Percentiles rank a stretch among this genome's conserved stretches.
Conservation (phyloP, 2,888 invertebrate species). For the Melanotus villosus region DNA sequence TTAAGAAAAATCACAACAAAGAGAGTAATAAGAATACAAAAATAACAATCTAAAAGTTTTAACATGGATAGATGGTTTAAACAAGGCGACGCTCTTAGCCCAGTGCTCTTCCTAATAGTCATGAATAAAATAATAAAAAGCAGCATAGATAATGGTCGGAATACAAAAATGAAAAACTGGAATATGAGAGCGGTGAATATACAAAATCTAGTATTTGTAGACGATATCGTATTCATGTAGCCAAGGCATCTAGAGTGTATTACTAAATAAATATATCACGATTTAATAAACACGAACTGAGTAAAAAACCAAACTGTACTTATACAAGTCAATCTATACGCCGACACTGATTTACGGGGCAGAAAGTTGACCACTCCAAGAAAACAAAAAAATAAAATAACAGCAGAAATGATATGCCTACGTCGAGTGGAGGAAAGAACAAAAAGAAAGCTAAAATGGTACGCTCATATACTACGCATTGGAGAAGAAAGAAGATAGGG, state of each 20-base stretch:
- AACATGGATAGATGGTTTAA: background rate
- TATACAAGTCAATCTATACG: background rate
- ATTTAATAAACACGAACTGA: background rate
- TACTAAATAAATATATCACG: background rate
- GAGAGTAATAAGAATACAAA: background rate
- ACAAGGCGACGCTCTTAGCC: background rate
- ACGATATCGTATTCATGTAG: background rate
- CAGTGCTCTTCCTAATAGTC: background rate
- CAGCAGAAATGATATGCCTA: background rate
- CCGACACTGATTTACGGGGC: background rate
- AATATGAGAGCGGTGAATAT: background rate
- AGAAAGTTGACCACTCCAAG: background rate
- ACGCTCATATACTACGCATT: background rate
- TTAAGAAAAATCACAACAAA: no score
- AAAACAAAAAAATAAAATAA: background rate
- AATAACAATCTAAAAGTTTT: background rate
- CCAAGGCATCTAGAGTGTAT: background rate
- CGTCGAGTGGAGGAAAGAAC: background rate
- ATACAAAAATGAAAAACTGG: background rate
- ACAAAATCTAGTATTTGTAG: background rate
- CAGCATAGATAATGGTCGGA: background rate
- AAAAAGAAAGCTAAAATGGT: background rate
- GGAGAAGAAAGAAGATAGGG: constrained; percentile 1
- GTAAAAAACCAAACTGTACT: background rate
- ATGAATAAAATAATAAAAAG: background rate